phyloP scores from a whole-genome alignment of 2,888 invertebrate species.

The Caenorhabditis panamensis region DNA sequence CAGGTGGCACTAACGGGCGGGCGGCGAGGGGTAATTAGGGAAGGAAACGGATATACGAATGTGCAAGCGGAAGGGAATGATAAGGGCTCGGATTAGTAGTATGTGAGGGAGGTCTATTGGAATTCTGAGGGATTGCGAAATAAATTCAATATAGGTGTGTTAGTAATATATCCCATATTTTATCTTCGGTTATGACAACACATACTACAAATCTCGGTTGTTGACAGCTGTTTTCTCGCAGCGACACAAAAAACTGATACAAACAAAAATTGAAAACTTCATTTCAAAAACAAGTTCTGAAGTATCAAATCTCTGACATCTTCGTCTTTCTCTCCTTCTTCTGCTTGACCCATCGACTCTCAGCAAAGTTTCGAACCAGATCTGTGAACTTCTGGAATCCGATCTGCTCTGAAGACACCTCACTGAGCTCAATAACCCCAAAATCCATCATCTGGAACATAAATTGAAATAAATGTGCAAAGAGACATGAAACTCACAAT shows the following conservation, averaged over 20 bases:
- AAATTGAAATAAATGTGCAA: neutral
- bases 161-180: too few relatives aligned
- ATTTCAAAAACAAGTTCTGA: too few relatives aligned
- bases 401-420: slow-evolving; percentile 3
- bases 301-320: slow-evolving; percentile 20
- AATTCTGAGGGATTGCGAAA: neutral
- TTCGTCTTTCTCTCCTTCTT: slow-evolving; percentile 15
- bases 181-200: too few relatives aligned
- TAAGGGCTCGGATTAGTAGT: neutral
- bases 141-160: neutral
- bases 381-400: slow-evolving; percentile 33
- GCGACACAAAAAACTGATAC: too few relatives aligned
- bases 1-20: slow-evolving; percentile 3
- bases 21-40: neutral
- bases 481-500: neutral
- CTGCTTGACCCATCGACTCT: slow-evolving; percentile 8
- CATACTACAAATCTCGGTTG: too few relatives aligned
- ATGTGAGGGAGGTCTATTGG: too few relatives aligned
- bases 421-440: slow-evolving; percentile 12
- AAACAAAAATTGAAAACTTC: too few relatives aligned
- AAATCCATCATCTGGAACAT: slow-evolving; percentile 4
- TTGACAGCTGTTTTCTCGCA: too few relatives aligned
- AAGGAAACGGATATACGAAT: slow-evolving; percentile 4
- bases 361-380: slow-evolving; percentile 23
- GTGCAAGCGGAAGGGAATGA: neutral